Evolutionary conservation across 2,113 vertebrate genomes (phyloP).

Genomic region (Poeciliopsis prolifica): DNA sequence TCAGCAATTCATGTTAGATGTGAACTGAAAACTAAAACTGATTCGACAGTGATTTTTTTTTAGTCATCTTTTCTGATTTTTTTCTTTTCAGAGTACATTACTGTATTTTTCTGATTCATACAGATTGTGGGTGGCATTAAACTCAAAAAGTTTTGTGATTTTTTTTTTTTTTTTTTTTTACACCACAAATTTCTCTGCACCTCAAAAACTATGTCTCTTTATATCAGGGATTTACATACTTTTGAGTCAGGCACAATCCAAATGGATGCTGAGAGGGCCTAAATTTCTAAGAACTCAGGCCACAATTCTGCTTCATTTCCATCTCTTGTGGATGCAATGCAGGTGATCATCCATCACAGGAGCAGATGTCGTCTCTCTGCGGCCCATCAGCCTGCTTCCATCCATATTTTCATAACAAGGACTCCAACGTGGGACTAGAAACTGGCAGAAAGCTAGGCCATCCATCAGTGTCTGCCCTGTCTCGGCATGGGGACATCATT

Average conservation of each 20-base stretch:
- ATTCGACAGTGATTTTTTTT: too few relatives aligned
- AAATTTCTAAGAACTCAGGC: conserved; percentile 11
- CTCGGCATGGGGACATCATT: conserved; percentile 52
- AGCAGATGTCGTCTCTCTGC: conserved; percentile 30
- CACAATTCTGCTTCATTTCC: conserved; percentile 14
- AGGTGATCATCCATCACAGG: conserved; percentile 44
- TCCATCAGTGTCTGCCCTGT: conserved; percentile 55
- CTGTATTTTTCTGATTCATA: too few relatives aligned
- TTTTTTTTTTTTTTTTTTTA: too few relatives aligned
- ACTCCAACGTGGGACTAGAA: conserved; percentile 44
- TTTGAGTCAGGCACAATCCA: neutral
- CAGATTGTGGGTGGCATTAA: too few relatives aligned
- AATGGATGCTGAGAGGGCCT: neutral
- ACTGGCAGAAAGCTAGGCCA: conserved; percentile 70
- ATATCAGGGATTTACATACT: neutral
- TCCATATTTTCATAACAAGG: conserved; percentile 63
- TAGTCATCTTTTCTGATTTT: too few relatives aligned
- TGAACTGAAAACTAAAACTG: too few relatives aligned
- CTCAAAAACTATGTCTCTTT: neutral
- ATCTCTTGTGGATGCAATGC: conserved; percentile 11
- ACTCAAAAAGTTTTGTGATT: too few relatives aligned
- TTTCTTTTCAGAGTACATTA: too few relatives aligned
- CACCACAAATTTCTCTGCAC: neutral
- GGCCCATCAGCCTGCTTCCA: conserved; percentile 41
- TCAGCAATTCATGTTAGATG: too few relatives aligned